Evolutionary conservation across 2,113 vertebrate genomes (phyloP), one percentile per base, ranked within the genome.

Genomic region (Cephalopterus ornatus): DNA sequence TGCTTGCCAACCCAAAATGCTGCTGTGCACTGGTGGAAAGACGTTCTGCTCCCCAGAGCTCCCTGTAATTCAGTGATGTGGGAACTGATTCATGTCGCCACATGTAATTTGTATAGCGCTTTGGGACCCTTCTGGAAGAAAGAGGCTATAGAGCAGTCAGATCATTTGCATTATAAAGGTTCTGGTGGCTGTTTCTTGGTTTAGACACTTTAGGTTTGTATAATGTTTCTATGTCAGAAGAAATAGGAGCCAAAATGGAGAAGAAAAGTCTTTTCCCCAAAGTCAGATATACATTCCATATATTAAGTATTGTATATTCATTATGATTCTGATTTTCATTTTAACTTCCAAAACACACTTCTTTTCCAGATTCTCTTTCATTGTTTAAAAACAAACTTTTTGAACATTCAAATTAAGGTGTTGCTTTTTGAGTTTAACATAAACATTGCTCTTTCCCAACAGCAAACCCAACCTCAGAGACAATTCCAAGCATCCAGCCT

Each of bases 151-250:
- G 74, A 96, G 73, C 63, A 92, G 92, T 91, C 39, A 73, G 88
- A 93, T 70, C 50, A 96, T 96, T 96, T 96, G 89, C 95, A 90
- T 96, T 80, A 96, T 66, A 97, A 96, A 94, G 67, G 63, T 85
- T 92, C 53, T 85, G 67, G 67, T 89, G 78, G 74, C 74, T 95
- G 71, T 88, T 85, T 93, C 71, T 94, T 85, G 87, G 67, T 90
- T 85, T 85, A 93, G 85, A 73, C 77, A 88, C 44, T 94, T 96
- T 33, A 77, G 59, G 50, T 85, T 94, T 88, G 71, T 90, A 85
- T 88, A 88, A 85, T 82, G 67, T 90, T 96, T 93, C 89, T 85
- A 39, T 50, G 80, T 88, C 74, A 94, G 59, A 96, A 93, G 88
- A 93, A 96, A 93, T 4, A 76, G 50, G 59, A 96, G 71, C 50